Percentiles rank a stretch among this genome's conserved stretches.
phyloP scores from a whole-genome alignment of 2,888 invertebrate genomes.

The Dioctria rufipes region DNA sequence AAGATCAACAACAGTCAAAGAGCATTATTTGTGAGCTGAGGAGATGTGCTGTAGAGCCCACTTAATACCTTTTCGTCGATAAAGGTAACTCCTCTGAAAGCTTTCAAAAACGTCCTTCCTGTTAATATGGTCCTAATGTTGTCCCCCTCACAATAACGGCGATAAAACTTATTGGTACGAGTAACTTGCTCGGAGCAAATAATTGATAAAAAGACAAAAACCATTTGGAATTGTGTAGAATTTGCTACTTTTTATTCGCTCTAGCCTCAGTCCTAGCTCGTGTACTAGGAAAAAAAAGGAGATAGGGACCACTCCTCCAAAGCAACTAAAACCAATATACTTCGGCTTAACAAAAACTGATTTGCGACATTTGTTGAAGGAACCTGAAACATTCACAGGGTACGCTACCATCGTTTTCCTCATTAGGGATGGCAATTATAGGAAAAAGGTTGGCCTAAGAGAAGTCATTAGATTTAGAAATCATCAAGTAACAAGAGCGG shows the following conservation, averaged over 20 bases:
- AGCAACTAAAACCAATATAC: neutral
- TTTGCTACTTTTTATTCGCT: conserved; percentile 23
- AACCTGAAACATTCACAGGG: neutral
- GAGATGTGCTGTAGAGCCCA: conserved; percentile 18
- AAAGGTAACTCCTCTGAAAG: neutral
- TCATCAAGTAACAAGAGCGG: neutral
- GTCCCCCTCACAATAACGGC: neutral
- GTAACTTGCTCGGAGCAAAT: conserved; percentile 35
- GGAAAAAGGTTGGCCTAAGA: neutral
- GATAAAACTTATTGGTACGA: conserved; percentile 30
- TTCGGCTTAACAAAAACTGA: neutral
- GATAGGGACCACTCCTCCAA: no score
- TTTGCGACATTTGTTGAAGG: conserved; percentile 38
- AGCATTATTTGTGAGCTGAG: neutral
- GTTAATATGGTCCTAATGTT: conserved; percentile 18
- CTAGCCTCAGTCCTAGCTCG: neutral
- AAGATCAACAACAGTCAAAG: neutral
- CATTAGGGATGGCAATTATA: conserved; percentile 41
- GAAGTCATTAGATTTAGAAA: conserved; percentile 35
- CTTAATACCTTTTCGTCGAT: conserved; percentile 18
- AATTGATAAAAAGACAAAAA: conserved; percentile 49
- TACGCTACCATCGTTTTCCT: conserved; percentile 32
- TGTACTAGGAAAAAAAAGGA: no score
- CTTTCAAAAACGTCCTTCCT: conserved; percentile 25
- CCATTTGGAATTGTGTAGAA: conserved; percentile 32